Evolutionary conservation across 2,888 invertebrate species (phyloP), one percentile per base, ranked within the genome.

Genomic region (Drosophila macrospina): DNA sequence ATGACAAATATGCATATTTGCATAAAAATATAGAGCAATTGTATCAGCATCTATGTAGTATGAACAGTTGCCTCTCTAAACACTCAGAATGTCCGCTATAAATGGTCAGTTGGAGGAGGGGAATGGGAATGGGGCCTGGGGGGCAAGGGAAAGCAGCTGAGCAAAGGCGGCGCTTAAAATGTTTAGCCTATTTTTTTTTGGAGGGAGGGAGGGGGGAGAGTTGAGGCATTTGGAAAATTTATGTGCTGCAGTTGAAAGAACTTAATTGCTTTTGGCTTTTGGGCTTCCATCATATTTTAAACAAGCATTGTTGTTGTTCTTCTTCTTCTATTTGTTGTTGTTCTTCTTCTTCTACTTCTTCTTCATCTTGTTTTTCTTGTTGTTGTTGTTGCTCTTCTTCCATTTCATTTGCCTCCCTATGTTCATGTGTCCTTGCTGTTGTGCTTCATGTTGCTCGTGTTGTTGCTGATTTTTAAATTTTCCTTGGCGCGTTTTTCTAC

Each of bases 191-290:
- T 30, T 54, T 61, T 50, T 59, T 48, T 10, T n/a, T n/a, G n/a
- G n/a, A n/a, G n/a, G n/a, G n/a, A n/a, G n/a, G n/a, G n/a, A n/a
- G n/a, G n/a, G n/a, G n/a, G n/a, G n/a, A n/a, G n/a, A n/a, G n/a
- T n/a, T n/a, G n/a, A 30, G 50, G 36, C 34, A 28, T 52, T 11
- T 45, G 54, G 28, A 37, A 15, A 76, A 77, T 79, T 75, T 77
- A 75, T 77, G 57, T 39, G 50, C 47, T 41, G 55, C 62, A 70
- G 62, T 34, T 59, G 66, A 5, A 55, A 50, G 62, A 76, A 69
- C 62, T 47, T 63, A 74, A 69, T 76, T 79, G 79, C 52, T 56
- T 63, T 70, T 54, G 55, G 30, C 45, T 55, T 61, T 60, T 28
- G 54, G 10, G 41, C 36, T 54, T 57, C 41, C 34, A 63, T 63